phyloP scores from a whole-genome alignment of 2,797 vertebrate genomes.

The Amblyraja radiata region DNA sequence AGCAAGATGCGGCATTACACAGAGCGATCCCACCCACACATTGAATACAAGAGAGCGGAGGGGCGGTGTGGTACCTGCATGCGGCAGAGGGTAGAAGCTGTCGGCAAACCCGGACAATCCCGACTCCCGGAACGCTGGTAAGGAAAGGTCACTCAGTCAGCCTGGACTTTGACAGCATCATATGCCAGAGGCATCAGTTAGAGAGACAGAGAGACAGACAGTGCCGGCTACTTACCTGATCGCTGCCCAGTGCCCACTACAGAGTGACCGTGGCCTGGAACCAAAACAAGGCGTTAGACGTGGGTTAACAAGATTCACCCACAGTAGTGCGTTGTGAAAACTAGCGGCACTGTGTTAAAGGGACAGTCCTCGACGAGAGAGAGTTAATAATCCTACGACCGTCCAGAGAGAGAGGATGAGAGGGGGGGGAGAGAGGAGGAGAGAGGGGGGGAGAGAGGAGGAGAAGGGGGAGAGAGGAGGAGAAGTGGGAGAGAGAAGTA shows the following conservation, averaged over 20 bases:
- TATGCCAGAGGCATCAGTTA: neutral
- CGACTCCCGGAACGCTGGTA: neutral
- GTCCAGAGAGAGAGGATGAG: no score
- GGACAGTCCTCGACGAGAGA: no score
- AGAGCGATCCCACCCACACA: neutral
- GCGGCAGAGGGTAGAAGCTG: neutral
- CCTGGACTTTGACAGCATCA: neutral
- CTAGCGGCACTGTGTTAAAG: no score
- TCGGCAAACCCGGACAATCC: neutral
- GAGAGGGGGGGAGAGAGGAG: no score
- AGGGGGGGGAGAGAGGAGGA: no score
- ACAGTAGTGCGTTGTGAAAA: no score
- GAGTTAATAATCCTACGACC: no score
- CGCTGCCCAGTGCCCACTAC: constrained; percentile 61
- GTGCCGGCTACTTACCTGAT: constrained; percentile 63
- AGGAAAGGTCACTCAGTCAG: neutral
- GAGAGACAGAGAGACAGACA: constrained; percentile 36
- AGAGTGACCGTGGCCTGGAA: constrained; percentile 68
- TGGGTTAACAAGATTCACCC: neutral
- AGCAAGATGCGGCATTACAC: neutral
- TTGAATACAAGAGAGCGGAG: neutral
- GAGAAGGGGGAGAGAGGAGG: no score
- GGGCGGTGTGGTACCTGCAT: neutral
- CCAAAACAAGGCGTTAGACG: constrained; percentile 48
- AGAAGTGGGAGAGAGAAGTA: no score